Evolutionary conservation across 2,113 vertebrate genomes (phyloP).

Genomic region (Salminus brasiliensis): DNA sequence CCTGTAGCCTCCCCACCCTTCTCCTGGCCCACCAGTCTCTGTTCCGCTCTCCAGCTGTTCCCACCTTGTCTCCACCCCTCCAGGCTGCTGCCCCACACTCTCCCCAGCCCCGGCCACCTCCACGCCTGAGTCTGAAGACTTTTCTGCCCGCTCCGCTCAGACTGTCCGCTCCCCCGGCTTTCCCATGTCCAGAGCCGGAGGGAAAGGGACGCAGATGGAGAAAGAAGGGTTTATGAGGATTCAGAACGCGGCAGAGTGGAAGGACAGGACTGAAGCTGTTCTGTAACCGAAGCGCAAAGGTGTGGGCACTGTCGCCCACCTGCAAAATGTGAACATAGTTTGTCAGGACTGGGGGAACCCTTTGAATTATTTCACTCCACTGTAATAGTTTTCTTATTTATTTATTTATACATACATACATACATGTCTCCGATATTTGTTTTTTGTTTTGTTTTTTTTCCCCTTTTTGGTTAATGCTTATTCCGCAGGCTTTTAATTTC

Average conservation of each 20-base stretch:
- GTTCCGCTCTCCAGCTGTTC: conserved; percentile 2
- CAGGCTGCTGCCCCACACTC: conserved; percentile 43
- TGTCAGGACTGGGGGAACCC: conserved; percentile 31
- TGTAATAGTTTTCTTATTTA: conserved; percentile 5
- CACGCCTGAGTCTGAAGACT: conserved; percentile 67
- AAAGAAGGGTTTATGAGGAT: conserved; percentile 52
- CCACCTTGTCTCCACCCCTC: conserved; percentile 36
- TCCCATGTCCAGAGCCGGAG: conserved; percentile 61
- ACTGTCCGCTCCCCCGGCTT: conserved; percentile 64
- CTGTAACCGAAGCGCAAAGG: conserved; percentile 35
- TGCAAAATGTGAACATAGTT: conserved; percentile 6
- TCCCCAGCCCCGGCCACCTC: conserved; percentile 13
- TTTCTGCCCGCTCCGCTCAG: conserved; percentile 70
- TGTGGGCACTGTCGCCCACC: neutral
- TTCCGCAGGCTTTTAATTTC: neutral
- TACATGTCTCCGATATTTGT: no score
- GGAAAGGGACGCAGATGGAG: conserved; percentile 19
- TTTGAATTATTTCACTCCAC: conserved; percentile 38
- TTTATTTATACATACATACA: conserved; percentile 30
- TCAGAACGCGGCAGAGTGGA: conserved; percentile 28
- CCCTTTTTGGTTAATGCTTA: conserved; percentile 10
- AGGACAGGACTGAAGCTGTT: conserved; percentile 18
- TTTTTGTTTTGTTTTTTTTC: conserved; percentile 16
- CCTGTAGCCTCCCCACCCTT: conserved; percentile 52
- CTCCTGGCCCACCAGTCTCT: conserved; percentile 27